Evolutionary conservation across 2,888 invertebrate species (phyloP).

Genomic region (Andrena praecox): DNA sequence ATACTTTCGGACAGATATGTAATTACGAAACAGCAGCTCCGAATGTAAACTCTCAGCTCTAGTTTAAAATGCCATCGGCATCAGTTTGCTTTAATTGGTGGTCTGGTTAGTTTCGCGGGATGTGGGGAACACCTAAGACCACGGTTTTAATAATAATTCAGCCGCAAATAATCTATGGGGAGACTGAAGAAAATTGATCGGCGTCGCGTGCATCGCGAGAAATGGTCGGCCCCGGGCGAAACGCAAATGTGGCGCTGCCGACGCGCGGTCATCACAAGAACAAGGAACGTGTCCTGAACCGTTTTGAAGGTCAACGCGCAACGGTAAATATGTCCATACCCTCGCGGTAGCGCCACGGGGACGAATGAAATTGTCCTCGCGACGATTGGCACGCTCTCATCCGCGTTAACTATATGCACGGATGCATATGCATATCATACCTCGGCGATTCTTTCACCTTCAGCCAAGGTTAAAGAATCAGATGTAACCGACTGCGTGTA

Average conservation of each 20-base stretch:
- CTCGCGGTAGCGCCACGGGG: slow-evolving; percentile 1
- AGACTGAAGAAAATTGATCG: too few species aligned
- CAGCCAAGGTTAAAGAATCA: slow-evolving; percentile 69
- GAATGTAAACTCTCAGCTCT: too few species aligned
- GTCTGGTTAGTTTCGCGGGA: too few species aligned
- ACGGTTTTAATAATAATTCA: too few species aligned
- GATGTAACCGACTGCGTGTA: slow-evolving; percentile 28
- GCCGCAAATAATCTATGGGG: too few species aligned
- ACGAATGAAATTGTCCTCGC: slow-evolving; percentile 34
- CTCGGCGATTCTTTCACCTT: slow-evolving; percentile 71
- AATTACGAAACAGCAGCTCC: too few species aligned
- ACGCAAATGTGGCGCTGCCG: not conserved
- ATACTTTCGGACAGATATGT: too few species aligned
- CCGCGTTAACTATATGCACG: slow-evolving; percentile 23
- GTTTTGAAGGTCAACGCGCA: slow-evolving; percentile 32
- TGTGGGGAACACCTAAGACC: too few species aligned
- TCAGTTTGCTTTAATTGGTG: too few species aligned
- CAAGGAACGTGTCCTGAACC: slow-evolving; percentile 17
- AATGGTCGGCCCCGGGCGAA: not conserved
- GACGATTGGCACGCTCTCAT: slow-evolving; percentile 48
- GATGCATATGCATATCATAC: slow-evolving; percentile 40
- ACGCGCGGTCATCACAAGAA: slow-evolving; percentile 22
- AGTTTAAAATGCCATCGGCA: too few species aligned
- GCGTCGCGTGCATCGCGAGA: too few species aligned
- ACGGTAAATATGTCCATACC: slow-evolving; percentile 46